These are phyloP conservation scores for Andrena flavipes DNA, from an alignment of 2,888 invertebrate genomes.

Conservation along the genomic window DNA sequence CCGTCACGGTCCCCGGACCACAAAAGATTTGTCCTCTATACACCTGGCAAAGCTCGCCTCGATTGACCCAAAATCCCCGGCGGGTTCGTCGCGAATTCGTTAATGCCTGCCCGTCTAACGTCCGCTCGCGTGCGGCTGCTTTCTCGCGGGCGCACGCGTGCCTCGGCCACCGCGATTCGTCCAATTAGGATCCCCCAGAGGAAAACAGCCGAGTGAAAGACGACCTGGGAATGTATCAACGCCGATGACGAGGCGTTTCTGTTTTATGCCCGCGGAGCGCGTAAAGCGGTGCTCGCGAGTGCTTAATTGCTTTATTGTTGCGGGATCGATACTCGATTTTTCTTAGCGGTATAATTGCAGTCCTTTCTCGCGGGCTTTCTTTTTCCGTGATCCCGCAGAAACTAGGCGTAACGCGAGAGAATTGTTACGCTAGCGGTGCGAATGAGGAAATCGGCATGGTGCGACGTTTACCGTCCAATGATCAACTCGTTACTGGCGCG, in stretches of 20 bases:
- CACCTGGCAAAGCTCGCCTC: background rate
- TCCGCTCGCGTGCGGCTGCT: constrained; percentile 51
- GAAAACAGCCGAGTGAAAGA: constrained; percentile 37
- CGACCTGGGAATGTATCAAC: constrained; percentile 37
- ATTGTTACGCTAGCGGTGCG: background rate
- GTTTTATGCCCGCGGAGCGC: background rate
- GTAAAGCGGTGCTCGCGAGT: background rate
- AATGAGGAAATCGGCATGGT: background rate
- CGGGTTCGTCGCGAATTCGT: constrained; percentile 20
- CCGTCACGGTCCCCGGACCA: constrained; percentile 65
- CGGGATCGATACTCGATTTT: background rate
- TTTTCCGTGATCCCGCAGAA: too few species aligned
- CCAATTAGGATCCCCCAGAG: constrained; percentile 22
- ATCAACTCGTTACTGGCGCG: constrained; percentile 3
- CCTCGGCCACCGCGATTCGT: constrained; percentile 39
- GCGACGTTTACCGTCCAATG: background rate
- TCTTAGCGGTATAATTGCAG: too few species aligned
- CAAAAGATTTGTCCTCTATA: constrained; percentile 65
- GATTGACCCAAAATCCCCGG: constrained; percentile 46
- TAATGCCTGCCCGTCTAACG: constrained; percentile 24
- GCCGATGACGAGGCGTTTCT: constrained; percentile 15
- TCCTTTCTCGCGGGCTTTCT: too few species aligned
- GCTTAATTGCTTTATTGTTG: background rate
- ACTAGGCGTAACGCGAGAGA: background rate
- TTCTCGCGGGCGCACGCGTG: constrained; percentile 47